Conservation (phyloP, 2,113 vertebrate genomes). For the Clinocottus analis region DNA sequence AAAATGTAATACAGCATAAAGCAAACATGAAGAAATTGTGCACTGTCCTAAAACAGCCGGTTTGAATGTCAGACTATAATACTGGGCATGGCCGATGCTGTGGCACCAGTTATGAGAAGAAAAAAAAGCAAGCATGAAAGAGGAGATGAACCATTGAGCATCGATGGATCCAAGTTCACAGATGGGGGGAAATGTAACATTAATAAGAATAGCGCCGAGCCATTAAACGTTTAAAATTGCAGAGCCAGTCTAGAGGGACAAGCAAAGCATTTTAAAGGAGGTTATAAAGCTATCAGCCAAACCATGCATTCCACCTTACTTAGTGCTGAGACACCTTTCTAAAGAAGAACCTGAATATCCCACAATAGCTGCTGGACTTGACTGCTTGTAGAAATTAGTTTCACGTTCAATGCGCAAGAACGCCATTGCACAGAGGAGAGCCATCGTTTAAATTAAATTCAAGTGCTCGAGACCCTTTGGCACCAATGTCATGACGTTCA, state of each 20-base stretch:
- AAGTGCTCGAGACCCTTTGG: not conserved
- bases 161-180: constrained; percentile 34
- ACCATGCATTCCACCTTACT: constrained; percentile 43
- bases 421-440: not conserved
- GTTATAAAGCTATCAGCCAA: constrained; percentile 55
- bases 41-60: constrained; percentile 7
- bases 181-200: constrained; percentile 50
- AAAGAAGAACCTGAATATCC: not conserved
- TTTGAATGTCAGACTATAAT: constrained; percentile 24
- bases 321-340: constrained; percentile 9
- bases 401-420: constrained; percentile 3
- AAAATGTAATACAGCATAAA: constrained; percentile 34
- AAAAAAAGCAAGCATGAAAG: constrained; percentile 8
- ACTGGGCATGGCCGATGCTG: constrained; percentile 9
- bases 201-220: constrained; percentile 60
- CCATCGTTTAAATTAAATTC: not conserved
- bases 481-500: not conserved
- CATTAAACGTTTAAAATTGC: constrained; percentile 62
- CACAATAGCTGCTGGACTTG: not conserved
- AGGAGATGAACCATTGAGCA: constrained; percentile 34
- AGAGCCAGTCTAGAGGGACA: constrained; percentile 40
- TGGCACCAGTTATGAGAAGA: constrained; percentile 18
- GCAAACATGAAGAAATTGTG: constrained; percentile 33
- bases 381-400: constrained; percentile 9
- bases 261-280: constrained; percentile 50